Evolutionary conservation across 2,113 vertebrate genomes (phyloP), one percentile per base, ranked within the genome.

Genomic region (Isichthys henryi): DNA sequence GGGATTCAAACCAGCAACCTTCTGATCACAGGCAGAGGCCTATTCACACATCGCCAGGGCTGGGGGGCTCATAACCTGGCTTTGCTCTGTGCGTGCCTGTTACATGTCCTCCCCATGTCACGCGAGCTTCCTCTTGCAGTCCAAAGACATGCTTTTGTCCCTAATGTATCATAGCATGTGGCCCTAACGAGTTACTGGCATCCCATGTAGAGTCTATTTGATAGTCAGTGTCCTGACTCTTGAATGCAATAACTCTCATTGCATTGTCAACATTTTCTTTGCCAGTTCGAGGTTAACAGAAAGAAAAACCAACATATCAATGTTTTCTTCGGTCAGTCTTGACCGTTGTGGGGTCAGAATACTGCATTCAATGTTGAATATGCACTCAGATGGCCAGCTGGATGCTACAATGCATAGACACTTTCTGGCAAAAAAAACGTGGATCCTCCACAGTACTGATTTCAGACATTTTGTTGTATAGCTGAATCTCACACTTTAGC

Each of bases 381-480:
- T 19, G 11, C 35, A 87, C 86, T 53, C n/a, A 9, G 21, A 62
- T 3, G 62, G 62, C 10, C n/a, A 31, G 62, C 62, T 91, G 62
- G 89, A 89, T n/a, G 87, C 88, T 56, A 80, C 19, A 87, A 89
- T 90, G 45, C 88, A 88, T 11, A 91, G 53, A 89, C 89, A 89
- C 53, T 52, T 90, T 52, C 84, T 88, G 21, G 89, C 35, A 87
- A 82, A 92, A 56, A 21, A 39, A 39, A 17, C 89, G 90, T 90
- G 85, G 87, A 70, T 92, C 90, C 43, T 91, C 82, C 35, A 90
- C 90, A 56, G 87, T 85, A 77, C 58, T 80, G 84, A 88, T 56
- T 89, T 89, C 89, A 88, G 89, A 53, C 86, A 89, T 90, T 89
- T 88, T 66, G 70, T 23, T 53, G 52, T 85, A 90, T 70, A 13